Evolutionary conservation across 1,140 invertebrate genomes (phyloP).

Genomic region (Pseudachorutes palmiensis): DNA sequence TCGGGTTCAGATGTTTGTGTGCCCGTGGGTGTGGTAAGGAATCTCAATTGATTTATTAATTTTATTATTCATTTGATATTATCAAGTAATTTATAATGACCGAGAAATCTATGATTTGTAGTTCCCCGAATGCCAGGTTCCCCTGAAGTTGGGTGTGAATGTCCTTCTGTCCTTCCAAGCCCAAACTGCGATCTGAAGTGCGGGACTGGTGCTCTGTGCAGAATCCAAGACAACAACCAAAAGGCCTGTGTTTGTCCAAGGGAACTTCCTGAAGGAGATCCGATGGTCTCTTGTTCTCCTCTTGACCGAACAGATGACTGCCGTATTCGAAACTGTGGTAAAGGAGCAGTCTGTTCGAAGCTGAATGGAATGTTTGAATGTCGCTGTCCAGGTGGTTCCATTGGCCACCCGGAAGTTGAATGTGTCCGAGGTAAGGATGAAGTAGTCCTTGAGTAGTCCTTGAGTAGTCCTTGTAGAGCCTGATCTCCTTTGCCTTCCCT

Average conservation of each 20-base stretch:
- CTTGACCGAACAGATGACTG: slow-evolving; percentile 31
- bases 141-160: not conserved
- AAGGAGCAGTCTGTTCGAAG: slow-evolving; percentile 52
- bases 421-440: slow-evolving; percentile 49
- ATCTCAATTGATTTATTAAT: not conserved
- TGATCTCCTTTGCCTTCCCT: not conserved
- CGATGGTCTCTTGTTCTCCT: slow-evolving; percentile 45
- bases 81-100: not conserved
- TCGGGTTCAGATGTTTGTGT: not conserved
- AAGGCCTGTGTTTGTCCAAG: not conserved
- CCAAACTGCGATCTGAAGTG: slow-evolving; percentile 34
- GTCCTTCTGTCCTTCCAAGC: not conserved
- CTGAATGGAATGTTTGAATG: slow-evolving; percentile 52
- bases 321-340: slow-evolving; percentile 46
- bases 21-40: not conserved
- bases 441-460: no score
- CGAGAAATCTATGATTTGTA: not conserved
- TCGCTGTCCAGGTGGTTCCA: slow-evolving; percentile 63
- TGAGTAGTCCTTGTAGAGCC: no score
- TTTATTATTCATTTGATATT: slow-evolving; percentile 40
- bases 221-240: slow-evolving; percentile 44
- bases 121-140: not conserved
- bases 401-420: slow-evolving; percentile 62
- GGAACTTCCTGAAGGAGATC: slow-evolving; percentile 43
- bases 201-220: slow-evolving; percentile 38